These are phyloP conservation scores for Dorcus parallelipipedus DNA, from an alignment of 2,888 invertebrate genomes.

Conservation along the genomic window DNA sequence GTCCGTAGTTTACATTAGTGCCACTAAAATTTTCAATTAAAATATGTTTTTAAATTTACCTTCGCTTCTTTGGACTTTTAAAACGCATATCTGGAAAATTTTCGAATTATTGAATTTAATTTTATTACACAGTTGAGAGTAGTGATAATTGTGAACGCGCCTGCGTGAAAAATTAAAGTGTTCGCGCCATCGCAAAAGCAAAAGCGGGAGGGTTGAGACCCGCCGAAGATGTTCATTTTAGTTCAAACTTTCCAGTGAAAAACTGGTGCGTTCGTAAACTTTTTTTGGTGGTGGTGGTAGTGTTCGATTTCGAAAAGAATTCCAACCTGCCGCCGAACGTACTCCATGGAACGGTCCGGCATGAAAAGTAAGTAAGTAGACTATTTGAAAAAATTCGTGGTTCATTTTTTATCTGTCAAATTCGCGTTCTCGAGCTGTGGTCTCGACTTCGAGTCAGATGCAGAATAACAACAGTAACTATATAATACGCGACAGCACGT, in stretches of 20 bases:
- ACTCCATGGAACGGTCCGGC: too few species aligned
- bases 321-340: too few species aligned
- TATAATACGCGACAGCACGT: conserved; percentile 22
- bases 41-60: too few species aligned
- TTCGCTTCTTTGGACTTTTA: too few species aligned
- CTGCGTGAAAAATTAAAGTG: conserved; percentile 7
- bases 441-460: conserved; percentile 9
- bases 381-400: conserved; percentile 20
- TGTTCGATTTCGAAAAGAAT: too few species aligned
- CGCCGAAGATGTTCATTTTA: conserved; percentile 8
- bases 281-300: too few species aligned
- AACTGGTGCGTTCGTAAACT: neutral
- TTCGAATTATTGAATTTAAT: too few species aligned
- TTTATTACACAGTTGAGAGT: too few species aligned
- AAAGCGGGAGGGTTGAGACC: conserved; percentile 8
- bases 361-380: conserved; percentile 10
- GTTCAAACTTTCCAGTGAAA: conserved; percentile 10
- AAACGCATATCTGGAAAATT: too few species aligned
- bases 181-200: conserved; percentile 16
- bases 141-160: neutral
- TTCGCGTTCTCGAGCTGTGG: conserved; percentile 7
- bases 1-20: too few species aligned
- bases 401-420: conserved; percentile 26
- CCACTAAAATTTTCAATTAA: too few species aligned
- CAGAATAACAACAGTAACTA: conserved; percentile 20